Conservation (phyloP, 2,113 vertebrate genomes). For the Melanocharis versteri region DNA sequence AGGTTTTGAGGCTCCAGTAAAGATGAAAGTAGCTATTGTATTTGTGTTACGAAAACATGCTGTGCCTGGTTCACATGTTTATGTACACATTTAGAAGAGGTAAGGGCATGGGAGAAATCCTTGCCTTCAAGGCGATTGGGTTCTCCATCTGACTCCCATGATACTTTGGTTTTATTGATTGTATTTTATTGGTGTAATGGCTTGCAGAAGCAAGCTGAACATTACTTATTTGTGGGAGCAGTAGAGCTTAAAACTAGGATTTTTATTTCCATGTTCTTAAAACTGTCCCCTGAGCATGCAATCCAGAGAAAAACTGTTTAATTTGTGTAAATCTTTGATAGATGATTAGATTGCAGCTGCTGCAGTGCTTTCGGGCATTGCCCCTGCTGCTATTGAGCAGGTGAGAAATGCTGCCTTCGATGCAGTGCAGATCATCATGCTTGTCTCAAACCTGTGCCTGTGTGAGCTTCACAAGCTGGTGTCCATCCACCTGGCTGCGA, state of each 20-base stretch:
- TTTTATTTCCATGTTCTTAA: neutral
- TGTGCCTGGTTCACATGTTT: neutral
- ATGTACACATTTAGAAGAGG: neutral
- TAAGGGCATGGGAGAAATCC: neutral
- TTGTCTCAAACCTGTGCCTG: neutral
- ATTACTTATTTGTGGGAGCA: neutral
- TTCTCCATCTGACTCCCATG: neutral
- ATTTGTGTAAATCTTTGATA: neutral
- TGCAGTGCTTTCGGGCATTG: neutral
- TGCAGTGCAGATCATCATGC: fast-evolving
- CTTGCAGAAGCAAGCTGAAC: neutral
- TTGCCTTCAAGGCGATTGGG: neutral
- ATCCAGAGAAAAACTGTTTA: neutral
- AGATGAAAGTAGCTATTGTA: neutral
- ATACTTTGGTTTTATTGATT: neutral
- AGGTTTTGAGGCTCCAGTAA: neutral
- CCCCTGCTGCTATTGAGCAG: neutral
- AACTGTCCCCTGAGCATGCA: neutral
- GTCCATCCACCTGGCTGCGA: neutral
- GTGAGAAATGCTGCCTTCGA: neutral
- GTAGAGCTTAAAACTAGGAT: neutral
- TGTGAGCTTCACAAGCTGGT: neutral
- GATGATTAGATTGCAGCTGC: neutral
- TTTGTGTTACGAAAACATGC: neutral
- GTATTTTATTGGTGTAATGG: neutral